Conservation (phyloP, 2,888 invertebrate genomes). For the Synergus laeviventris region DNA sequence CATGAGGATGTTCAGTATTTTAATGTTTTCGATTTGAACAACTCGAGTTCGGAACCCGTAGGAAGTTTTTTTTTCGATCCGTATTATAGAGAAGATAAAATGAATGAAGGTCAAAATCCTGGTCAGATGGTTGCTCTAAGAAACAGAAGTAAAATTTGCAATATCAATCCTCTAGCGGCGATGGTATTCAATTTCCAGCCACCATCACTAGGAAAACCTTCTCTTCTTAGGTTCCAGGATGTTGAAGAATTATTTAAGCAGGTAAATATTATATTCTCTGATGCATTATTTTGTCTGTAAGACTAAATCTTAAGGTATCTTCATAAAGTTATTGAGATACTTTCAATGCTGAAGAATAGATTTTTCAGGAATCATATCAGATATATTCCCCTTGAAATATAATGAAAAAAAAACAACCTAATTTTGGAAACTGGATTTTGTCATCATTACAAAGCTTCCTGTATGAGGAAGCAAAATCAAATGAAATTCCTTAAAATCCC, state of each 20-base stretch:
- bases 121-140: conserved; percentile 90
- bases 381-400: too few species aligned
- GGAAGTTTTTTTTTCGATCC: conserved; percentile 93
- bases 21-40: conserved; percentile 84
- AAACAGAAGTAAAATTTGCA: conserved; percentile 82
- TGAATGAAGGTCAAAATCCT: conserved; percentile 78
- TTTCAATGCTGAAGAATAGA: too few species aligned
- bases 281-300: neutral
- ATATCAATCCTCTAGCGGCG: conserved; percentile 85
- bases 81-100: conserved; percentile 84
- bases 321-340: too few species aligned
- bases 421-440: too few species aligned
- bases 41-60: conserved; percentile 79
- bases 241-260: conserved; percentile 87
- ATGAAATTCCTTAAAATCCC: too few species aligned
- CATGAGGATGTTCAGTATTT: conserved; percentile 90
- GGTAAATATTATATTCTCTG: conserved; percentile 68
- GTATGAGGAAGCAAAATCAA: too few species aligned
- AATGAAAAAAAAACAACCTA: too few species aligned
- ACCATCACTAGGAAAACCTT: conserved; percentile 81
- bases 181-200: conserved; percentile 90
- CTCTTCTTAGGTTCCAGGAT: conserved; percentile 86
- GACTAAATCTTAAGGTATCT: too few species aligned
- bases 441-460: too few species aligned
- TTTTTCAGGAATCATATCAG: too few species aligned